phyloP scores from a whole-genome alignment of 2,113 vertebrate species.

The Procavia capensis region DNA sequence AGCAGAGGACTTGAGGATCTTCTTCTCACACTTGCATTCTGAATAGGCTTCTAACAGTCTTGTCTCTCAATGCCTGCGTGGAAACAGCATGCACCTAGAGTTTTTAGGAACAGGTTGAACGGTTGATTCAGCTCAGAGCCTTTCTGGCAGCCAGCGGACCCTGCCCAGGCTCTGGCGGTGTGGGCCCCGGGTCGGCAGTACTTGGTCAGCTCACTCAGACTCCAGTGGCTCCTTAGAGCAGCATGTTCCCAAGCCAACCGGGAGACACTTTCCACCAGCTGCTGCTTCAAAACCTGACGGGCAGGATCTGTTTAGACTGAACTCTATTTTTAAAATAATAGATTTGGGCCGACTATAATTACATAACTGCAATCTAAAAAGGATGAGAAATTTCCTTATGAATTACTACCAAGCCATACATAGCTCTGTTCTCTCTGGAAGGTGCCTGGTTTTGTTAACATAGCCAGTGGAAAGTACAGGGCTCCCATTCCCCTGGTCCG shows the following conservation, averaged over 20 bases:
- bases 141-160: background rate
- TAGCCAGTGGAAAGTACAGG: background rate
- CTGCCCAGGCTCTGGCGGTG: background rate
- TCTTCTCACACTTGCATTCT: background rate
- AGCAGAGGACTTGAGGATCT: accelerated
- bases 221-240: background rate
- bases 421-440: background rate
- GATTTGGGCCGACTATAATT: conserved; percentile 12
- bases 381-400: conserved; percentile 33
- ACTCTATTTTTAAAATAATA: conserved; percentile 54
- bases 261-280: background rate
- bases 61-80: background rate
- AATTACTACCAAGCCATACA: background rate
- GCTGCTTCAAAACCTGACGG: conserved; percentile 35
- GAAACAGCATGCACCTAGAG: background rate
- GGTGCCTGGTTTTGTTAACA: background rate
- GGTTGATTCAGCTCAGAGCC: conserved; percentile 43
- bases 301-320: conserved; percentile 37
- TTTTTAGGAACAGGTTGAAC: background rate
- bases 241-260: background rate
- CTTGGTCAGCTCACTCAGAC: background rate
- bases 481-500: no score
- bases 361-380: conserved; percentile 26
- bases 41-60: background rate
- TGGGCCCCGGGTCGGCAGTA: conserved; percentile 22